Evolutionary conservation across 2,888 invertebrate genomes (phyloP).

Genomic region (Hedychridium roseum): DNA sequence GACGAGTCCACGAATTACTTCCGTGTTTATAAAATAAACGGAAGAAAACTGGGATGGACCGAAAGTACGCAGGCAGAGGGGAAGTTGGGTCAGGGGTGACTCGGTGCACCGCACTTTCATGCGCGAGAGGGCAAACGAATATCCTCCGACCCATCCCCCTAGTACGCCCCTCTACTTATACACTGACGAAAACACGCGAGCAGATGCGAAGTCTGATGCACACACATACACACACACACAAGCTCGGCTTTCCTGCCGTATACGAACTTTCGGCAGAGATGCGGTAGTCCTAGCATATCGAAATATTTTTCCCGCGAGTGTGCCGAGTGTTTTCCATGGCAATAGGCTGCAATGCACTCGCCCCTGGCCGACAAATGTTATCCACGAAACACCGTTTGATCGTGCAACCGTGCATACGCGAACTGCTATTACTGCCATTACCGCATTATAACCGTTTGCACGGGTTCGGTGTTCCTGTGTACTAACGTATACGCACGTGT

Average conservation of each 20-base stretch:
- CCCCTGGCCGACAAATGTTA: constrained; percentile 17
- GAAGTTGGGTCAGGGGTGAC: too few species aligned
- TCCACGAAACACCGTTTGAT: constrained; percentile 7
- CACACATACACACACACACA: background rate
- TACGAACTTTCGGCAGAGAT: too few species aligned
- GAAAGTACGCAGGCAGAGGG: background rate
- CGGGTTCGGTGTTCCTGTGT: too few species aligned
- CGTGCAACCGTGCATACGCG: too few species aligned
- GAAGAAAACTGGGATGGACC: background rate
- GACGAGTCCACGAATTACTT: constrained; percentile 25
- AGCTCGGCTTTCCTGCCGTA: too few species aligned
- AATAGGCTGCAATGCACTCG: constrained; percentile 9
- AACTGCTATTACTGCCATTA: too few species aligned
- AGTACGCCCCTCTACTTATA: background rate
- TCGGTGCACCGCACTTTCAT: constrained; percentile 3
- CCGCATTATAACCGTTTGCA: too few species aligned
- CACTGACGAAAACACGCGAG: background rate
- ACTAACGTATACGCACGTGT: too few species aligned
- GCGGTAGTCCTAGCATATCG: too few species aligned
- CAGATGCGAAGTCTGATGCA: background rate
- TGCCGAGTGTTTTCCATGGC: background rate
- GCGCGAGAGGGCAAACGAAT: constrained; percentile 8
- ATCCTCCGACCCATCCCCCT: background rate
- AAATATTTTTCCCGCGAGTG: constrained; percentile 28
- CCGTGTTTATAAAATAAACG: constrained; percentile 42